Evolutionary conservation across 2,113 vertebrate species (phyloP).

Genomic region (Gobio gobio): DNA sequence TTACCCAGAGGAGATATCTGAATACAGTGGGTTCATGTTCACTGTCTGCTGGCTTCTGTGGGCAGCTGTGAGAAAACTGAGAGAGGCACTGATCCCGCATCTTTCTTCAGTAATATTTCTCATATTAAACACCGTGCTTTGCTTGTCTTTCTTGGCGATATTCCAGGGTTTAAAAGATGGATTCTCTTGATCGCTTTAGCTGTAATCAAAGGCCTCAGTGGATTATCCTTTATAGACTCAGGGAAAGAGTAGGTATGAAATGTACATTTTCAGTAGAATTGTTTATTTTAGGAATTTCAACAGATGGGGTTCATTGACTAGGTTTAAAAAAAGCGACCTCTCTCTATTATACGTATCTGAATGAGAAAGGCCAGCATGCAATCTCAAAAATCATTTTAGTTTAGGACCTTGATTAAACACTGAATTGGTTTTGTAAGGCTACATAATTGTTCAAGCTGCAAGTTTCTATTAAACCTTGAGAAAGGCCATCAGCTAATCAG

Average conservation of each 20-base stretch:
- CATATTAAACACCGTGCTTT: slow-evolving; percentile 33
- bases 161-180: slow-evolving; percentile 49
- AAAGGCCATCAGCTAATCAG: no score
- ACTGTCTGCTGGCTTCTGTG: slow-evolving; percentile 1
- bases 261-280: neutral
- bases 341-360: neutral
- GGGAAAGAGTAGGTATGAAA: neutral
- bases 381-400: slow-evolving; percentile 9
- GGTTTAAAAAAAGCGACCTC: neutral
- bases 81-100: slow-evolving; percentile 9
- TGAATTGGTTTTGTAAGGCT: neutral
- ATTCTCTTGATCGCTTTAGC: slow-evolving; percentile 45
- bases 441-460: neutral
- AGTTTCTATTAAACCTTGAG: neutral
- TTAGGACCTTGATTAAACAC: neutral
- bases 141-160: slow-evolving; percentile 32
- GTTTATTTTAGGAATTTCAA: neutral
- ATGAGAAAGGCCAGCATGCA: neutral
- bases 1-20: neutral
- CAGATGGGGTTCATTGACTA: neutral
- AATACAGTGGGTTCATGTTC: slow-evolving; percentile 20
- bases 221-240: slow-evolving; percentile 29
- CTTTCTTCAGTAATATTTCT: slow-evolving; percentile 30
- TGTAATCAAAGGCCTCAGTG: slow-evolving; percentile 22
- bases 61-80: neutral